Evolutionary conservation across 1,140 invertebrate genomes (phyloP).

Genomic region (Mamestra configurata): DNA sequence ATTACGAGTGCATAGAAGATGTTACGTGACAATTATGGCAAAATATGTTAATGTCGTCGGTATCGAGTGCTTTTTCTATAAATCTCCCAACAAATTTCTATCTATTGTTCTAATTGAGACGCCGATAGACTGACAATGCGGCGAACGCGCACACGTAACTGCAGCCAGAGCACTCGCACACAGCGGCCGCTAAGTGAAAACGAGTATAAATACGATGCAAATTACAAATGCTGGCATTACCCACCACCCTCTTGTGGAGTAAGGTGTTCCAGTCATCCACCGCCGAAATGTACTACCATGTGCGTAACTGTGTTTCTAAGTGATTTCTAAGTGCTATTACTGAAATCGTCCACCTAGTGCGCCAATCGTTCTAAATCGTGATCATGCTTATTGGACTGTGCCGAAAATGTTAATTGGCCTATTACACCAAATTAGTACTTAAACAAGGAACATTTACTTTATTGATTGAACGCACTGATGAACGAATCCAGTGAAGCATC

Average conservation of each 20-base stretch:
- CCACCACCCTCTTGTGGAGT: slow-evolving; percentile 76
- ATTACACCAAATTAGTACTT: slow-evolving; percentile 30
- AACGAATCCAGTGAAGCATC: slow-evolving; percentile 66
- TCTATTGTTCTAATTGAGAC: slow-evolving; percentile 82
- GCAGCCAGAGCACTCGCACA: slow-evolving; percentile 80
- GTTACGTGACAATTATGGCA: slow-evolving; percentile 63
- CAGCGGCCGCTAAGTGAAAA: slow-evolving; percentile 75
- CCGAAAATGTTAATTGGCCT: slow-evolving; percentile 18
- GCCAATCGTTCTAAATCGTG: slow-evolving; percentile 22
- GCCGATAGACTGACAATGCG: slow-evolving; percentile 78
- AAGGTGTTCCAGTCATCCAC: slow-evolving; percentile 60
- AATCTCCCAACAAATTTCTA: slow-evolving; percentile 79
- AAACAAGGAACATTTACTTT: slow-evolving; percentile 45
- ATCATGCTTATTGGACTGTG: slow-evolving; percentile 47
- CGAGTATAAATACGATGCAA: slow-evolving; percentile 86
- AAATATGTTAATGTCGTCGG: slow-evolving; percentile 59
- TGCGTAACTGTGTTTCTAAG: slow-evolving; percentile 70
- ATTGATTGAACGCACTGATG: slow-evolving; percentile 55
- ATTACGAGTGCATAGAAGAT: slow-evolving; percentile 53
- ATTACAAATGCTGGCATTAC: slow-evolving; percentile 81
- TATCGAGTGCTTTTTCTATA: slow-evolving; percentile 67
- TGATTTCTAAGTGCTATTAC: slow-evolving; percentile 27
- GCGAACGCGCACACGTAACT: slow-evolving; percentile 76
- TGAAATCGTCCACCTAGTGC: slow-evolving; percentile 36
- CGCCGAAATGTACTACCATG: slow-evolving; percentile 81